Evolutionary conservation across 2,113 vertebrate species (phyloP).

Genomic region (Emydocephalus ijimae): DNA sequence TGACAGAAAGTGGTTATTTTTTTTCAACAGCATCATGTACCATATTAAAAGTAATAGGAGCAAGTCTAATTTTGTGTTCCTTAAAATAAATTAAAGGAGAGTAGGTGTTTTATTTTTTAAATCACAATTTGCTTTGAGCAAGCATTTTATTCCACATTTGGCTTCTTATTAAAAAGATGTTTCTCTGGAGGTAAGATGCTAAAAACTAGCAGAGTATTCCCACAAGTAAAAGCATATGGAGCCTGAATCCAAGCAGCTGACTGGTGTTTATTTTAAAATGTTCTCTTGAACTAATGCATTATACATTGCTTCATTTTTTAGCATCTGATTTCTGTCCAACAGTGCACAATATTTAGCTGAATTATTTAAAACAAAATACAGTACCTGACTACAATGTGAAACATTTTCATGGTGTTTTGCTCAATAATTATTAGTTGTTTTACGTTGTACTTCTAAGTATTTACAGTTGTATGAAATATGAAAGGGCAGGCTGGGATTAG

Average conservation of each 20-base stretch:
- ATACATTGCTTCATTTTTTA: constrained; percentile 17
- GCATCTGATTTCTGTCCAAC: constrained; percentile 15
- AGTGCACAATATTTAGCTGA: not conserved
- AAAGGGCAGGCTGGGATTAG: no score
- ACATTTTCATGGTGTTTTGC: not conserved
- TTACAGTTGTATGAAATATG: not conserved
- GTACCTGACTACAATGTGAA: constrained; percentile 4
- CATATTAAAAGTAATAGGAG: not conserved
- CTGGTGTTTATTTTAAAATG: constrained; percentile 29
- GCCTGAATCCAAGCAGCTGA: constrained; percentile 9
- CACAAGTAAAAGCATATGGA: constrained; percentile 30
- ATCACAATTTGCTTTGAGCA: not conserved
- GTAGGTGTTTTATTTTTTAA: not conserved
- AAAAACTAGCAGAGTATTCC: constrained; percentile 12
- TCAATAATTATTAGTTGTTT: not conserved
- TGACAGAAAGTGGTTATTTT: not conserved
- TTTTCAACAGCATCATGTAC: not conserved
- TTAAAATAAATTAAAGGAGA: not conserved
- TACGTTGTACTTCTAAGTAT: not conserved
- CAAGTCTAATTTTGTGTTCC: not conserved
- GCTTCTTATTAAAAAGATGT: constrained; percentile 9
- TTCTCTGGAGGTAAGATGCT: constrained; percentile 8
- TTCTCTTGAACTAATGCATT: constrained; percentile 15
- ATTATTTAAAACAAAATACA: constrained; percentile 23
- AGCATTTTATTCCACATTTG: not conserved